phyloP scores from a whole-genome alignment of 2,113 vertebrate genomes.

The Oreotrochilus melanogaster region DNA sequence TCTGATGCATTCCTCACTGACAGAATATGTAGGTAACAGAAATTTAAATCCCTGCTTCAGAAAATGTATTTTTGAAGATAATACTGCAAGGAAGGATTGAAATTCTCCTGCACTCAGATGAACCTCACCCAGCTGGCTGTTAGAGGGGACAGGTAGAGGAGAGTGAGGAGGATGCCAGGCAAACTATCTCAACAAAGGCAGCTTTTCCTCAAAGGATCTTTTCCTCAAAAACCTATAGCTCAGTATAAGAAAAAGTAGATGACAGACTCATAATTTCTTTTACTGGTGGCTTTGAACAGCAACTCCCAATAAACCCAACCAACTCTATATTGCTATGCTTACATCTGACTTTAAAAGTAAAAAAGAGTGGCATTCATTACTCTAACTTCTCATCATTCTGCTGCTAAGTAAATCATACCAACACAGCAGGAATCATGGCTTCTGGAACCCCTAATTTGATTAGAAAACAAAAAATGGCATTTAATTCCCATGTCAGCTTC shows the following conservation, averaged over 20 bases:
- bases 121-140: neutral
- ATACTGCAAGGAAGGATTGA: neutral
- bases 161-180: neutral
- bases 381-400: neutral
- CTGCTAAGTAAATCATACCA: neutral
- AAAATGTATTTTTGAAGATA: neutral
- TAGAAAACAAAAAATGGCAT: neutral
- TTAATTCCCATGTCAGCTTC: conserved; percentile 14
- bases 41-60: neutral
- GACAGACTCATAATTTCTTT: neutral
- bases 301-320: neutral
- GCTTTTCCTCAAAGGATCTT: neutral
- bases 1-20: too few species aligned
- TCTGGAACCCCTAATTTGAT: neutral
- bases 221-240: neutral
- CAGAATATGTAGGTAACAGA: too few species aligned
- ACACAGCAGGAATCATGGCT: neutral
- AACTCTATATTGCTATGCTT: neutral
- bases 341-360: neutral
- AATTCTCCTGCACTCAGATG: neutral
- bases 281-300: neutral
- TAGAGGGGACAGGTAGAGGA: neutral
- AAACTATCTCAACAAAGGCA: neutral
- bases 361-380: neutral
- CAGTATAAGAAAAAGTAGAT: neutral